phyloP scores from a whole-genome alignment of 2,797 vertebrate species.

The Pelobates cultripes region DNA sequence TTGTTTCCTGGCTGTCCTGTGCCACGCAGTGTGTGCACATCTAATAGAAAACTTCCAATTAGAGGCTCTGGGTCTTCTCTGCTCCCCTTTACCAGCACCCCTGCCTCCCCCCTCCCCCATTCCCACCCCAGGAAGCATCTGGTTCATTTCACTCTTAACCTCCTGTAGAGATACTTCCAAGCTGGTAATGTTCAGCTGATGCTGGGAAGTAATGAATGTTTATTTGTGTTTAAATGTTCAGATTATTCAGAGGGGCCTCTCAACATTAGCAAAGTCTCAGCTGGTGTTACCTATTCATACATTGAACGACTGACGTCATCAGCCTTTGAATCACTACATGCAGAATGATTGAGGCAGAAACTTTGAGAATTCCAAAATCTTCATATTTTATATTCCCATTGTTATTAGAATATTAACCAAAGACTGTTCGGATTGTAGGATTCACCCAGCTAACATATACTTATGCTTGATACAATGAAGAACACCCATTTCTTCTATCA shows the following conservation, averaged over 20 bases:
- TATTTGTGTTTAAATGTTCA: conserved; percentile 54
- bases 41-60: not conserved
- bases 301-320: conserved; percentile 31
- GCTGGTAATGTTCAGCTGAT: conserved; percentile 49
- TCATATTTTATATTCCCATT: too few species aligned
- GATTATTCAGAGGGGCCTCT: conserved; percentile 48
- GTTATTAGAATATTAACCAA: too few species aligned
- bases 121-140: conserved; percentile 29
- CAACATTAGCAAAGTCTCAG: conserved; percentile 39
- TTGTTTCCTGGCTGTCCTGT: not conserved
- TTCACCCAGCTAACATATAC: too few species aligned
- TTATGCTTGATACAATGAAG: too few species aligned
- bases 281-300: conserved; percentile 49
- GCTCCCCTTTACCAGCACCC: not conserved
- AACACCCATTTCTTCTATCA: too few species aligned
- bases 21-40: conserved; percentile 4
- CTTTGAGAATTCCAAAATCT: conserved; percentile 19
- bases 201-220: conserved; percentile 48
- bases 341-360: conserved; percentile 1
- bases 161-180: conserved; percentile 44
- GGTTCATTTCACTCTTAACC: conserved; percentile 43
- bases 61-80: too few species aligned
- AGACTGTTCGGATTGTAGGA: too few species aligned
- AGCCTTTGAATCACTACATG: conserved; percentile 41
- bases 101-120: not conserved